Base-by-base conservation (phyloP, 1,140 invertebrate genomes). In the Brachionus rubens region DNA sequence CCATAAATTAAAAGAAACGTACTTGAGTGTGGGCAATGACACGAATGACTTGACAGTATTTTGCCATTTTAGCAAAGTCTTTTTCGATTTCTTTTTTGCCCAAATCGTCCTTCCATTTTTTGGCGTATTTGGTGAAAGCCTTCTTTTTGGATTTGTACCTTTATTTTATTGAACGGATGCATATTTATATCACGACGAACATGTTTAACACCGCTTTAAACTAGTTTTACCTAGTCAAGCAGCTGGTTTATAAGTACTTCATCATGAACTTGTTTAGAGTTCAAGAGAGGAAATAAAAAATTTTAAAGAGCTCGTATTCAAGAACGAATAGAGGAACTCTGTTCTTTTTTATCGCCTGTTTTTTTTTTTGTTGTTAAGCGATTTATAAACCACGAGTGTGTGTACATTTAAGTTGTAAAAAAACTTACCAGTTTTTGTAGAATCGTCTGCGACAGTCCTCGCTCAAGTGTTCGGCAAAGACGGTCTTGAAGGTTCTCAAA, bases 81-180 rank as follows among this genome's bases (percentile, higher is more conserved):
- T 91, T 91, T 78, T 98, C 94, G 84, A 99, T 98, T 67, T 92
- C 92, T 85, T 97, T 96, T 83, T 91, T 92, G 48, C 97, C 96
- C 77, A 92, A 88, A 79, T 93, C 90, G 88, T 98, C 96, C 81
- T 92, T 90, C 96, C 96, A 99, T 85, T 98, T 99, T 88, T 98
- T 98, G 82, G 92, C 91, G 75, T 92, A 90, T 86, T 99, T 99
- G 77, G 94, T 94, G 86, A 99, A 99, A 79, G 97, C 97, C 92
- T 98, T 98, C 93, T 98, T 99, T 90, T 99, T 98, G 83, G 92
- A 96, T 86, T 95, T 94, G 87, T 96, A 98, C 97, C 96, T 99
- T 59, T 28, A n/a, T n/a, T n/a, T n/a, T n/a, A n/a, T 36, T 40
- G 54, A 36, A 36, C 28, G 36, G 19, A 33, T 28, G 28, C 54